Percentiles rank a stretch among this genome's conserved stretches.
phyloP scores from a whole-genome alignment of 2,797 vertebrate genomes.

The Rhyacichthys aspro region DNA sequence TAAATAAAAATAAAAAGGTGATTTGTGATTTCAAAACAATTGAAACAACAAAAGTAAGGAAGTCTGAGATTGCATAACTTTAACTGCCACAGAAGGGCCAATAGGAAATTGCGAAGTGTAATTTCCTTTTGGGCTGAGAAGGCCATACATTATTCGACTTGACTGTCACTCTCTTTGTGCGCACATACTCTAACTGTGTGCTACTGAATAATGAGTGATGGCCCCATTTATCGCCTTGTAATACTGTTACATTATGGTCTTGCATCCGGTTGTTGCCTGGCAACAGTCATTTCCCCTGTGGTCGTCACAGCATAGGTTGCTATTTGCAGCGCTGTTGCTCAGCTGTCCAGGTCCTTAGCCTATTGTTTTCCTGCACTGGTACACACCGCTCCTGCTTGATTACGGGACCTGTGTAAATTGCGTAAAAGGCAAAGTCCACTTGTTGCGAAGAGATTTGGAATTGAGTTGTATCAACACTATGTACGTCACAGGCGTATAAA shows the following conservation, averaged over 20 bases:
- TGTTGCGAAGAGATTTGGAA: constrained; percentile 8
- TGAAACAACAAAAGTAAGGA: constrained; percentile 8
- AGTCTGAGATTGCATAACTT: constrained; percentile 39
- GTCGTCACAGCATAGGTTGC: constrained; percentile 72
- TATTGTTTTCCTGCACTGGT: constrained; percentile 48
- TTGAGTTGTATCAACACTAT: constrained; percentile 13
- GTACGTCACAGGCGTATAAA: constrained; percentile 17
- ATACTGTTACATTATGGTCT: constrained; percentile 47
- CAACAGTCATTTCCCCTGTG: constrained; percentile 63
- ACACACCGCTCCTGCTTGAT: constrained; percentile 31
- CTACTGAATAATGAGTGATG: constrained; percentile 20
- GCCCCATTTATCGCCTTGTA: constrained; percentile 53
- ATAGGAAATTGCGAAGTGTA: constrained; percentile 54
- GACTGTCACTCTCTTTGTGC: constrained; percentile 15
- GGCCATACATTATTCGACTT: not conserved
- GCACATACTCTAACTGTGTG: constrained; percentile 2
- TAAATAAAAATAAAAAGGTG: too few species aligned
- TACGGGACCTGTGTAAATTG: constrained; percentile 41
- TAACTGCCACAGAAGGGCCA: constrained; percentile 39
- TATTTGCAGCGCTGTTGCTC: constrained; percentile 69
- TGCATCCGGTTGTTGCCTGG: constrained; percentile 68
- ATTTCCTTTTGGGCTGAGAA: constrained; percentile 38
- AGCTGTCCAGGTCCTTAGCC: constrained; percentile 44
- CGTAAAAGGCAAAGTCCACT: constrained; percentile 35
- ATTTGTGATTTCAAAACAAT: constrained; percentile 2